Evolutionary conservation across 2,888 invertebrate species (phyloP).

Genomic region (Magallana nippona): DNA sequence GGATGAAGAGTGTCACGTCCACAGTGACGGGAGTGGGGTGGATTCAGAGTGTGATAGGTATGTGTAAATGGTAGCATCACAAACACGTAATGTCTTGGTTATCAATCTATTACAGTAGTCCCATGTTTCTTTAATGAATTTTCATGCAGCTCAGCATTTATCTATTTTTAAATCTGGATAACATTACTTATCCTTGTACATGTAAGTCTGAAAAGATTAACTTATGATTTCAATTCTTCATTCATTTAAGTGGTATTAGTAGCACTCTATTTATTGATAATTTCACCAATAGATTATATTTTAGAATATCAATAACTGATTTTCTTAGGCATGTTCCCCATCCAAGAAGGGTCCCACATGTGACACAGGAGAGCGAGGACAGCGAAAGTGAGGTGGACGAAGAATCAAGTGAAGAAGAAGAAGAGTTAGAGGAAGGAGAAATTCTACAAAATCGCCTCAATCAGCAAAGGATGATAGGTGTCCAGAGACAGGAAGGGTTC

Average conservation of each 20-base stretch:
- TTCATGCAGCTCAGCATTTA: no score
- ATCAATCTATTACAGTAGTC: no score
- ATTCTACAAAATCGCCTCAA: constrained; percentile 40
- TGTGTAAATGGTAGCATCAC: neutral
- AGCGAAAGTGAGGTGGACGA: constrained; percentile 71
- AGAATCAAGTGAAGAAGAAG: constrained; percentile 75
- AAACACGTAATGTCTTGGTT: no score
- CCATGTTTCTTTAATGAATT: no score
- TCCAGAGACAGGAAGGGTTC: constrained; percentile 30
- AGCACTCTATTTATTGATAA: no score
- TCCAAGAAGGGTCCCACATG: constrained; percentile 56
- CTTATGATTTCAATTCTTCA: no score
- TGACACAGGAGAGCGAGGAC: constrained; percentile 59
- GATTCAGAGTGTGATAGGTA: constrained; percentile 58
- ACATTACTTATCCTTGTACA: no score
- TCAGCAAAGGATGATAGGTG: constrained; percentile 46
- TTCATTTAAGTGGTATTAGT: no score
- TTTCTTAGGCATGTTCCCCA: constrained; percentile 56
- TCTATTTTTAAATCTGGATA: no score
- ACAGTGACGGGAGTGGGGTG: constrained; percentile 58
- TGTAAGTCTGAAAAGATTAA: no score
- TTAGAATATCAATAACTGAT: neutral
- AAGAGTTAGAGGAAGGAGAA: constrained; percentile 60
- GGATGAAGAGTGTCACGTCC: constrained; percentile 49
- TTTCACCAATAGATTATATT: neutral